Evolutionary conservation across 2,113 vertebrate species (phyloP).

Genomic region (Thalassarche chlororhynchos): DNA sequence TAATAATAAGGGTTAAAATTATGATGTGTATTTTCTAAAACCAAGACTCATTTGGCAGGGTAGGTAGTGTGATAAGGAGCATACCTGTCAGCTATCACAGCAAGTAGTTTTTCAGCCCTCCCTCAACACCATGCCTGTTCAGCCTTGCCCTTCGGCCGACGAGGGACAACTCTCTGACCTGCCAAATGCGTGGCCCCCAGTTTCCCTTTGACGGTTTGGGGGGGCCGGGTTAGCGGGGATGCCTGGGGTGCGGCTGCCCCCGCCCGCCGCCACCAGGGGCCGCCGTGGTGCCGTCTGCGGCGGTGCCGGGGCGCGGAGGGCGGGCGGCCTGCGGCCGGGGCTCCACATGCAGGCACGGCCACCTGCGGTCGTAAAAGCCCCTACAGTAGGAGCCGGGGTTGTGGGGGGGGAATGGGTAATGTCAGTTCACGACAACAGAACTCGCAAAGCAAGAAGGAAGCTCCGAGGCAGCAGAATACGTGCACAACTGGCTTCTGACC

Average conservation of each 20-base stretch:
- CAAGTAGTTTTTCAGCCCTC: rapidly evolving
- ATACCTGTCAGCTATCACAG: rapidly evolving
- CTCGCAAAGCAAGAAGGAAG: rapidly evolving
- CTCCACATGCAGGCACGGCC: not conserved
- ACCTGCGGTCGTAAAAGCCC: too few species aligned
- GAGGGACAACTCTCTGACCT: not conserved
- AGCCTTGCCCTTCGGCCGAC: not conserved
- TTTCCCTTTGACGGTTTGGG: too few species aligned
- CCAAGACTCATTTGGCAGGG: rapidly evolving
- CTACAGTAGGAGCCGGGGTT: not conserved
- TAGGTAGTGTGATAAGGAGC: too few species aligned
- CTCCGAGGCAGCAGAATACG: rapidly evolving
- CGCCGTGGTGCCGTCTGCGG: not conserved
- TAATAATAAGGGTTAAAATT: not conserved
- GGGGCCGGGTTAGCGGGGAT: too few species aligned
- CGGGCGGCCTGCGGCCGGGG: too few species aligned
- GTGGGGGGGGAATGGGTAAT: too few species aligned
- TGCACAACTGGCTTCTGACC: not conserved
- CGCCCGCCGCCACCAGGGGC: not conserved
- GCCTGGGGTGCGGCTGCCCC: not conserved
- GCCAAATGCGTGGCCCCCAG: rapidly evolving
- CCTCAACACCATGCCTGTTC: not conserved
- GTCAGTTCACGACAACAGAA: rapidly evolving
- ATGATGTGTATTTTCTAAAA: not conserved
- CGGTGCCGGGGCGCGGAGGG: not conserved